phyloP scores from a whole-genome alignment of 2,888 invertebrate species.

The Allolobophora icterica region DNA sequence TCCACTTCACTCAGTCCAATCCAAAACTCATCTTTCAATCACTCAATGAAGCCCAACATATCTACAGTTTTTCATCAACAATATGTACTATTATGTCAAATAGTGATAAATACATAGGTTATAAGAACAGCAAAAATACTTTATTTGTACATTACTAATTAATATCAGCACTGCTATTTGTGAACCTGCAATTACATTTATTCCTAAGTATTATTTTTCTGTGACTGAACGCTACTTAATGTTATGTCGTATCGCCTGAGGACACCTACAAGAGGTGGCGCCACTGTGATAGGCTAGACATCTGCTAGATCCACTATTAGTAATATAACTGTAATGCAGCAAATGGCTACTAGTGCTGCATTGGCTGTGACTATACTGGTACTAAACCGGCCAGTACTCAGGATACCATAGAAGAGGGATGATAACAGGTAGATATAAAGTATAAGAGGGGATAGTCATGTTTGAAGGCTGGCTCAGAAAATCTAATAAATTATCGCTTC shows the following conservation, averaged over 20 bases:
- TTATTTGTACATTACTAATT: not conserved
- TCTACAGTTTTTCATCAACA: not conserved
- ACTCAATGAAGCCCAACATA: not conserved
- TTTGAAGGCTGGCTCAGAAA: not conserved
- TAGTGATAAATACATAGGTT: not conserved
- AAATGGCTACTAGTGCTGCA: not conserved
- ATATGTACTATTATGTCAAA: not conserved
- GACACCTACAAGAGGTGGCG: not conserved
- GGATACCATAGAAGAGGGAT: not conserved
- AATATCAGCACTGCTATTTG: not conserved
- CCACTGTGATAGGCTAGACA: not conserved
- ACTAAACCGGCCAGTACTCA: not conserved
- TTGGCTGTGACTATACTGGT: no score
- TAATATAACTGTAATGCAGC: not conserved
- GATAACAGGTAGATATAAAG: conserved; percentile 1
- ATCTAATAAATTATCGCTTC: not conserved
- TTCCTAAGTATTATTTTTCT: not conserved
- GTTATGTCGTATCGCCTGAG: not conserved
- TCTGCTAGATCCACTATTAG: not conserved
- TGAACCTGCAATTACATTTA: not conserved
- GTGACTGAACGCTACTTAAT: not conserved
- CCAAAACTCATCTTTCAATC: conserved; percentile 1
- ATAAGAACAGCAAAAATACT: not conserved
- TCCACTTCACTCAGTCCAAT: not conserved
- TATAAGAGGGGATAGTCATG: not conserved